Evolutionary conservation across 1,140 invertebrate genomes (phyloP).

Genomic region (Tribolium castaneum): DNA sequence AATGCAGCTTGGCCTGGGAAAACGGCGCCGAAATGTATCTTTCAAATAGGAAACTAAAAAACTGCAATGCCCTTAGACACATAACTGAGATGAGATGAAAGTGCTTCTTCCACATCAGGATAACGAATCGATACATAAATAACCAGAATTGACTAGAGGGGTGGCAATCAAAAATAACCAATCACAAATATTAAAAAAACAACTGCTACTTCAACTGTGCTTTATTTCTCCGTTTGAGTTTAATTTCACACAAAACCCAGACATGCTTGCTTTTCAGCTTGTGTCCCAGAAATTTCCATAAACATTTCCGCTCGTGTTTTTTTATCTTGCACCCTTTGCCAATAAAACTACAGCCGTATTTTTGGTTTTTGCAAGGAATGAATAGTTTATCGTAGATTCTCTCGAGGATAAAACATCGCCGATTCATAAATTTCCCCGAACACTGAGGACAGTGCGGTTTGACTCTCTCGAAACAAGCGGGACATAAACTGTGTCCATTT

Average conservation of each 20-base stretch:
- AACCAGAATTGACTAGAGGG: background rate
- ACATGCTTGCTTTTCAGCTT: background rate
- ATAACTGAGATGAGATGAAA: conserved; percentile 12
- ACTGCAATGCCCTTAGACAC: conserved; percentile 15
- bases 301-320: background rate
- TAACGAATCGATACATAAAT: conserved; percentile 23
- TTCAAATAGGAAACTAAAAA: conserved; percentile 43
- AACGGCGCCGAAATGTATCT: conserved; percentile 49
- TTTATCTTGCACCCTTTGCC: background rate
- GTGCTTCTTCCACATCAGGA: conserved; percentile 1
- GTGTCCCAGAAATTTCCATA: background rate
- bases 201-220: background rate
- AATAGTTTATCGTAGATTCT: conserved; percentile 4
- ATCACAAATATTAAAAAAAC: background rate
- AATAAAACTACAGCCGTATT: background rate
- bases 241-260: background rate
- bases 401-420: conserved; percentile 12
- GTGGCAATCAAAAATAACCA: background rate
- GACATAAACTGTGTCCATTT: conserved; percentile 19
- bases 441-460: conserved; percentile 14
- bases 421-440: conserved; percentile 18
- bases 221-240: background rate
- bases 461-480: conserved; percentile 3
- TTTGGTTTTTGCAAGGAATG: background rate
- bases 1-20: conserved; percentile 38